Evolutionary conservation across 2,888 invertebrate genomes (phyloP).

Genomic region (Cynaeus angustus): DNA sequence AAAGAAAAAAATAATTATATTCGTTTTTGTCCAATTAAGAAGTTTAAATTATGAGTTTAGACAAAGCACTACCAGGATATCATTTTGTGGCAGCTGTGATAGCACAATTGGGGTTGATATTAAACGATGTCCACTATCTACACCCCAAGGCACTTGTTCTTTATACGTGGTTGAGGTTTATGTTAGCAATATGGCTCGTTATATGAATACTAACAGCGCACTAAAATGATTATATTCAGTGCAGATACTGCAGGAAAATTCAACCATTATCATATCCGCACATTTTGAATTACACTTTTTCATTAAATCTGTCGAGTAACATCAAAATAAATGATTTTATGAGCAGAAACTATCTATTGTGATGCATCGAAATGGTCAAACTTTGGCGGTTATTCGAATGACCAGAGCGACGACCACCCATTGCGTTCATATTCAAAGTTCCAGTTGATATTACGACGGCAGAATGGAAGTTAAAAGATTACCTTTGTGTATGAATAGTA

Average conservation of each 20-base stretch:
- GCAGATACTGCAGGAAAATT: conserved; percentile 6
- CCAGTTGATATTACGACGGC: conserved; percentile 37
- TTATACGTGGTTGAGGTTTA: conserved; percentile 30
- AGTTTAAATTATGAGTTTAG: too few relatives aligned
- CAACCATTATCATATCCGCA: conserved; percentile 7
- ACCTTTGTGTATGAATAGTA: conserved; percentile 44
- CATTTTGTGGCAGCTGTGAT: conserved; percentile 41
- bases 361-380: conserved; percentile 43
- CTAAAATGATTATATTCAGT: conserved; percentile 27
- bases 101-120: conserved; percentile 43
- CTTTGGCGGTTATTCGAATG: conserved; percentile 40
- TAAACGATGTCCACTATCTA: conserved; percentile 47
- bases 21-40: not conserved
- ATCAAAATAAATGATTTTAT: conserved; percentile 20
- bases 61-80: not conserved
- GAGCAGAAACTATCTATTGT: conserved; percentile 18
- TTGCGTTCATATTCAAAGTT: conserved; percentile 47
- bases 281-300: conserved; percentile 23
- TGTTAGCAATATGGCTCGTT: conserved; percentile 41
- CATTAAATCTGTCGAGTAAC: not conserved
- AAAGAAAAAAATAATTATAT: too few relatives aligned
- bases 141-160: conserved; percentile 36
- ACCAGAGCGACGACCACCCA: conserved; percentile 43
- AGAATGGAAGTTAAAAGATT: conserved; percentile 42
- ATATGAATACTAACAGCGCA: conserved; percentile 44